Percentiles rank a stretch among this genome's conserved stretches.
Conservation (phyloP, 2,113 vertebrate genomes). For the Alectura lathami region DNA sequence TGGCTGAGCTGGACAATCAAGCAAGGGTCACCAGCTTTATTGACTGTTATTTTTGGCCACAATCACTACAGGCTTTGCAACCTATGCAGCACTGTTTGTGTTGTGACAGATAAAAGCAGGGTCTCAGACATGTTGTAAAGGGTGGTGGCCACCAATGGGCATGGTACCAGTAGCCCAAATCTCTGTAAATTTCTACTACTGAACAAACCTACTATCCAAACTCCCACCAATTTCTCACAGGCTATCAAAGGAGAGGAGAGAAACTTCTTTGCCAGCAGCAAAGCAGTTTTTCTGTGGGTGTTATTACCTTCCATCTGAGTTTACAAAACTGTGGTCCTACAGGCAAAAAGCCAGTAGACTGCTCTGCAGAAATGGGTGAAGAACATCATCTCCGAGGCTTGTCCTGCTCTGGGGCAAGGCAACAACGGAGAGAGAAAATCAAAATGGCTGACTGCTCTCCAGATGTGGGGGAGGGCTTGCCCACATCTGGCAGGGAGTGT, state of each 20-base stretch:
- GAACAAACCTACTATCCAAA: neutral
- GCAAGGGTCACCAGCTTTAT: conserved; percentile 26
- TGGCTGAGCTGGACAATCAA: neutral
- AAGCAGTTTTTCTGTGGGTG: neutral
- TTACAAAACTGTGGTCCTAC: neutral
- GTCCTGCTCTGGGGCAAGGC: neutral
- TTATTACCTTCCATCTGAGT: neutral
- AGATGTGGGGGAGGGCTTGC: conserved; percentile 28
- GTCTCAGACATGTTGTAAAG: neutral
- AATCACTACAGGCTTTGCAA: neutral
- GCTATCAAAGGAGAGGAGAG: neutral
- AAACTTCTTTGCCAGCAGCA: neutral
- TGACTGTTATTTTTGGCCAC: neutral
- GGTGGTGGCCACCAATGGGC: neutral
- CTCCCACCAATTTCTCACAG: neutral
- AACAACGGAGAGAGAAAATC: neutral
- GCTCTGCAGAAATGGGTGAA: neutral
- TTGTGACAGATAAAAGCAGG: neutral
- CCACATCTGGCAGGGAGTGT: conserved; percentile 42
- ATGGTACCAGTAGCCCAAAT: neutral
- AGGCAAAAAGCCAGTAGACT: neutral
- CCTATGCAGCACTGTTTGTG: neutral
- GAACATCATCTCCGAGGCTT: neutral
- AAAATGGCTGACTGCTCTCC: neutral
- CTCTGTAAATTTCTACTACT: neutral